Conservation (phyloP, 1,140 invertebrate genomes). For the Nasonia vitripennis region DNA sequence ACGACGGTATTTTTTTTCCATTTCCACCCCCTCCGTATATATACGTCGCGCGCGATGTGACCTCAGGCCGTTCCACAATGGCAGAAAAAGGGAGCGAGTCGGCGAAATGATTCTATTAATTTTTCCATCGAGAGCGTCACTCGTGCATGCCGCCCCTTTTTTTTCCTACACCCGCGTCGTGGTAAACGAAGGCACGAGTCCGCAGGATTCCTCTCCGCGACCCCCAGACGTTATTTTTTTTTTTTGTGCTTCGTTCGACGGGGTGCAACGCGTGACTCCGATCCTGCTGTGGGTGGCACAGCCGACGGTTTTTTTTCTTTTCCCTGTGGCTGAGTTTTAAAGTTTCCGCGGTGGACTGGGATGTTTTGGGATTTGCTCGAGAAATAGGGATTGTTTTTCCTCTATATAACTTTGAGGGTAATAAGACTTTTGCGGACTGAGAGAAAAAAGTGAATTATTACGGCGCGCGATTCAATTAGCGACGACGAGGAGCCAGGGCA, state of each 20-base stretch:
- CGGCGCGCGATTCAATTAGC: not conserved
- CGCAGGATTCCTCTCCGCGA: not conserved
- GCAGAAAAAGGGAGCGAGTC: constrained; percentile 58
- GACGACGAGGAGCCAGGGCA: not conserved
- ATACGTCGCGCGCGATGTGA: constrained; percentile 31
- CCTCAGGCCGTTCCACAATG: constrained; percentile 42
- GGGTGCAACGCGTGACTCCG: not conserved
- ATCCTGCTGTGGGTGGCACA: not conserved
- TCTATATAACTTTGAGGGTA: not conserved
- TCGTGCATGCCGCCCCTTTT: constrained; percentile 71
- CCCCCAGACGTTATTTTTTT: not conserved
- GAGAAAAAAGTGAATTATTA: not conserved
- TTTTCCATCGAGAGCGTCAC: constrained; percentile 72
- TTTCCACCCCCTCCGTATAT: constrained; percentile 1
- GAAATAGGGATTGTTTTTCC: not conserved
- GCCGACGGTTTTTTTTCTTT: not conserved
- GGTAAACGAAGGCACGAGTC: not conserved
- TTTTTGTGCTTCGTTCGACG: not conserved
- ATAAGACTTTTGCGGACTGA: not conserved
- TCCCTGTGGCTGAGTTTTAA: not conserved
- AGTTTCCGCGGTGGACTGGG: not conserved
- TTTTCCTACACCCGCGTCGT: not conserved
- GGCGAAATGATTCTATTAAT: constrained; percentile 74
- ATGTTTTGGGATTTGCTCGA: not conserved
- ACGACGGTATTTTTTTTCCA: constrained; percentile 23